phyloP scores from a whole-genome alignment of 2,888 invertebrate genomes.

The Netelia melanura region DNA sequence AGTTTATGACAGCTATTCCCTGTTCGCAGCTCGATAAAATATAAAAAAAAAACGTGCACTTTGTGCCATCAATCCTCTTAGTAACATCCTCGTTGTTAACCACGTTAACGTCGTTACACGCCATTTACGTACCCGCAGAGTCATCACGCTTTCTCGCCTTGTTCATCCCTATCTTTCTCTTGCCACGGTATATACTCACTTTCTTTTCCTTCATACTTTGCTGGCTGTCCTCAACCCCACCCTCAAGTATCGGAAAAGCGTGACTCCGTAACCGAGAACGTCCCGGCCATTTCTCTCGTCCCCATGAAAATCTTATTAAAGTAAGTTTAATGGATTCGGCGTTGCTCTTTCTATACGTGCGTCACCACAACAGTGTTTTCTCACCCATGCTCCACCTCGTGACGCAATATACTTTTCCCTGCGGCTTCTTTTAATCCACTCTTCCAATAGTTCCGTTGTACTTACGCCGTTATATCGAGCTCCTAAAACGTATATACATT shows the following conservation, averaged over 20 bases:
- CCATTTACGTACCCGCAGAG: slow-evolving; percentile 56
- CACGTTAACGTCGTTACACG: slow-evolving; percentile 60
- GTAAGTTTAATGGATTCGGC: slow-evolving; percentile 71
- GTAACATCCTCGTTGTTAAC: slow-evolving; percentile 56
- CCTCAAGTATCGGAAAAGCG: slow-evolving; percentile 65
- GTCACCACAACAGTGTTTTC: slow-evolving; percentile 56
- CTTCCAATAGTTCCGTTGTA: slow-evolving; percentile 43
- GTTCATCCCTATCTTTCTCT: not conserved
- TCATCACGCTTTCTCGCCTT: slow-evolving; percentile 2
- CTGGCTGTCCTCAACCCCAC: slow-evolving; percentile 15
- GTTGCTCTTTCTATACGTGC: slow-evolving; percentile 47
- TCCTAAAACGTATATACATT: not conserved
- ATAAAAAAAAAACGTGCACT: slow-evolving; percentile 29
- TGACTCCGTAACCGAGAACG: slow-evolving; percentile 63
- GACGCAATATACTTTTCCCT: slow-evolving; percentile 12
- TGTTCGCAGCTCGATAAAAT: not conserved
- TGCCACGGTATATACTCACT: not conserved
- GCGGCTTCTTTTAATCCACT: slow-evolving; percentile 58
- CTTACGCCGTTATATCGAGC: not conserved
- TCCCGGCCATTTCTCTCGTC: slow-evolving; percentile 53
- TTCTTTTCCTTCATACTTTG: slow-evolving; percentile 49
- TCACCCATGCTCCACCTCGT: slow-evolving; percentile 32
- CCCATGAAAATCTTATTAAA: slow-evolving; percentile 71
- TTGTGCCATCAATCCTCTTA: slow-evolving; percentile 38
- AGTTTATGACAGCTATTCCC: slow-evolving; percentile 17